phyloP scores from a whole-genome alignment of 2,797 vertebrate genomes.

The Rhodeus uyekii region DNA sequence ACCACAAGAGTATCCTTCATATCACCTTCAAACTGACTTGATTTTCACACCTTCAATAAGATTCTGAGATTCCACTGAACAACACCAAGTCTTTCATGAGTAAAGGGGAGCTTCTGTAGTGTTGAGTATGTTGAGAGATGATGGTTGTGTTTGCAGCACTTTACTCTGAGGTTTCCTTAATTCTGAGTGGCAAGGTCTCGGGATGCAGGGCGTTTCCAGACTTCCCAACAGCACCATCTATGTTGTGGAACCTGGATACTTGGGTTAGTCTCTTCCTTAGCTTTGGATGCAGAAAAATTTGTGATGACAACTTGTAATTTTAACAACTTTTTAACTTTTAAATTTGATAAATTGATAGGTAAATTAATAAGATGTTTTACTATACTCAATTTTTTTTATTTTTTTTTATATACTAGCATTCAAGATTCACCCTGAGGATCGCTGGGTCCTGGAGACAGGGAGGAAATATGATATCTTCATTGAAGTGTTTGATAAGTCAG shows the following conservation, averaged over 20 bases:
- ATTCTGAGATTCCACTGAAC: not conserved
- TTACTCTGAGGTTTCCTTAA: constrained; percentile 68
- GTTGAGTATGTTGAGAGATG: not conserved
- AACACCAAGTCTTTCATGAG: not conserved
- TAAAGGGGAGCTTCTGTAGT: not conserved
- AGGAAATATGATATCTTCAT: constrained; percentile 84
- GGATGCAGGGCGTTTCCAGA: constrained; percentile 89
- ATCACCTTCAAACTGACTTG: not conserved
- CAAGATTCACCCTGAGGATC: constrained; percentile 88
- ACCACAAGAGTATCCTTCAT: constrained; percentile 83
- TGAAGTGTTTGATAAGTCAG: constrained; percentile 92
- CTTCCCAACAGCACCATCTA: constrained; percentile 93
- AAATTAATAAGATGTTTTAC: not conserved
- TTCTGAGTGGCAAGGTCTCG: constrained; percentile 75
- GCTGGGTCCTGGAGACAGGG: constrained; percentile 90
- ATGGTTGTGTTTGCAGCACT: not conserved
- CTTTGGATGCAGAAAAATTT: not conserved
- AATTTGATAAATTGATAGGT: not conserved
- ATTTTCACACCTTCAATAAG: too few relatives aligned
- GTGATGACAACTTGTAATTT: not conserved
- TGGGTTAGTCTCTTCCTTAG: constrained; percentile 79
- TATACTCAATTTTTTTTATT: not conserved
- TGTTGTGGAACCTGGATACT: constrained; percentile 90
- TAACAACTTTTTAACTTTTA: not conserved
- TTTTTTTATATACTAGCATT: constrained; percentile 77